These are phyloP conservation scores for Menura novaehollandiae DNA, from an alignment of 2,113 vertebrate genomes.

Conservation along the genomic window DNA sequence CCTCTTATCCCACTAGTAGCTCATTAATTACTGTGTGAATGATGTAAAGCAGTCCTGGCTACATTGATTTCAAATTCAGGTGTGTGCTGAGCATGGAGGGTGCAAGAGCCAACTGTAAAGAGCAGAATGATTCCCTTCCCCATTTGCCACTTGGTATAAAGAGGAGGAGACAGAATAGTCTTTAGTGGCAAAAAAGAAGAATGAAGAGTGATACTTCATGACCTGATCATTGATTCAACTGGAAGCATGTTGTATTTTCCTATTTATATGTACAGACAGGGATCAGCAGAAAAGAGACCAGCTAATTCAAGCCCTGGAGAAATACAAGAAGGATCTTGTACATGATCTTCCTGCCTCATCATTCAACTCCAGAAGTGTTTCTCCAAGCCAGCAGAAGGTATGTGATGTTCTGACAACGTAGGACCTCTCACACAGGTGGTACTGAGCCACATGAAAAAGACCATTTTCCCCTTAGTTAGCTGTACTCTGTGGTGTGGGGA, in stretches of 20 bases:
- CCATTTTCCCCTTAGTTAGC: not conserved
- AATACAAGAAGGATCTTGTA: constrained; percentile 4
- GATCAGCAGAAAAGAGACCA: constrained; percentile 63
- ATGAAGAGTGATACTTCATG: not conserved
- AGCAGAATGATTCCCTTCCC: not conserved
- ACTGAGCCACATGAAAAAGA: not conserved
- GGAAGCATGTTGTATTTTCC: not conserved
- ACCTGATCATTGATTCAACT: not conserved
- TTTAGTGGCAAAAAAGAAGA: not conserved
- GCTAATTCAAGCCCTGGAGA: constrained; percentile 38
- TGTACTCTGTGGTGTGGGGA: not conserved
- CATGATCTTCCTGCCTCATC: not conserved
- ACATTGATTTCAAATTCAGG: not conserved
- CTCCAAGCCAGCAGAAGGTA: constrained; percentile 33
- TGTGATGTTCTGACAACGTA: not conserved
- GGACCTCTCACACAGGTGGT: not conserved
- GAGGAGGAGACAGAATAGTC: not conserved
- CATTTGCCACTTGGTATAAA: not conserved
- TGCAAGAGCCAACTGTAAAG: not conserved
- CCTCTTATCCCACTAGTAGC: not conserved
- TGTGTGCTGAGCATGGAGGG: not conserved
- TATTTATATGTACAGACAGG: constrained; percentile 27
- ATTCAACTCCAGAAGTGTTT: not conserved
- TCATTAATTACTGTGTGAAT: not conserved
- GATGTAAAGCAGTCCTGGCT: not conserved